These are phyloP conservation scores for Philereme transversata DNA, from an alignment of 2,888 invertebrate genomes.

Conservation along the genomic window DNA sequence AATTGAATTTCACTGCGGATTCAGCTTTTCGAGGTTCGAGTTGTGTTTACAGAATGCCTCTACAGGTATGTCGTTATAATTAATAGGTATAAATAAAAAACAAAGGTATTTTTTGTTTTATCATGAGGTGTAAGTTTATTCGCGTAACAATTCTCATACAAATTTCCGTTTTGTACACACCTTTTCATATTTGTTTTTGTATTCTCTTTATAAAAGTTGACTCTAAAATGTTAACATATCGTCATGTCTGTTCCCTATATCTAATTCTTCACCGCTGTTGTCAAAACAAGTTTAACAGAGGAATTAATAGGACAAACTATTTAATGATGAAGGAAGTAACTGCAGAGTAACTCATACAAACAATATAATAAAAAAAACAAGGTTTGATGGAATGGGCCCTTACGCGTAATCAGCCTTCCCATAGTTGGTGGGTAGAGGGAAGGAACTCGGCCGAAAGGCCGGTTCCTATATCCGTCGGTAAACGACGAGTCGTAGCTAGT, in stretches of 20 bases:
- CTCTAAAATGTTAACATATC: constrained; percentile 83
- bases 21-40: no score
- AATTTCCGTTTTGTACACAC: constrained; percentile 84
- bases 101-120: constrained; percentile 71
- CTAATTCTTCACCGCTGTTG: constrained; percentile 79
- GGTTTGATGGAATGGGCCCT: constrained; percentile 75
- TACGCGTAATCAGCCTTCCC: constrained; percentile 68
- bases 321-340: constrained; percentile 71
- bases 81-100: constrained; percentile 65
- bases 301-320: constrained; percentile 75
- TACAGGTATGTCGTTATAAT: background rate
- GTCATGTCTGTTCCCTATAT: constrained; percentile 82
- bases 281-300: constrained; percentile 74
- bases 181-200: constrained; percentile 79
- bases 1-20: no score
- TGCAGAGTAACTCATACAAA: constrained; percentile 67
- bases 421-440: constrained; percentile 54
- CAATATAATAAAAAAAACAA: constrained; percentile 72
- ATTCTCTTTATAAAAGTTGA: constrained; percentile 82
- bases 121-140: constrained; percentile 84
- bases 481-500: no score
- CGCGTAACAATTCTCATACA: constrained; percentile 85
- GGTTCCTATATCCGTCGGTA: no score
- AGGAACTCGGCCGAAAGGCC: constrained; percentile 44
- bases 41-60: no score